Evolutionary conservation across 1,140 invertebrate species (phyloP).

Genomic region (Sesamia nonagrioides): DNA sequence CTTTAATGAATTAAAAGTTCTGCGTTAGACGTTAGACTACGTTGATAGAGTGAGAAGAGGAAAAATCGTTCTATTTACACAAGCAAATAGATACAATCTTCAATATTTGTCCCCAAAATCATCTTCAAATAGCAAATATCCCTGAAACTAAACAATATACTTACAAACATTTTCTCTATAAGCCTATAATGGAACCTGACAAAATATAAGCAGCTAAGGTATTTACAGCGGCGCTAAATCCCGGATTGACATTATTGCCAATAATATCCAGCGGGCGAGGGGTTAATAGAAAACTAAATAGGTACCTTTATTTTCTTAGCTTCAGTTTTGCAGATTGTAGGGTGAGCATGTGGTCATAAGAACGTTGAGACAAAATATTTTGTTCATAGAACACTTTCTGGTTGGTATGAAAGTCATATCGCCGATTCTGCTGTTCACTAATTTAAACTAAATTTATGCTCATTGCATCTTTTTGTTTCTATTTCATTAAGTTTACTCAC

Average conservation of each 20-base stretch:
- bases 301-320: conserved; percentile 64
- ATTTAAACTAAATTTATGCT: no score
- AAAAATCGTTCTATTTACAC: no score
- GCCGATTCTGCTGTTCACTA: no score
- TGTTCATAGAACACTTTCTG: background rate
- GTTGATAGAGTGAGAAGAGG: no score
- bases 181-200: conserved; percentile 20
- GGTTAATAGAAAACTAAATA: conserved; percentile 69
- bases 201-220: conserved; percentile 30
- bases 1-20: no score
- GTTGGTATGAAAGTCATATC: no score
- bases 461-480: no score
- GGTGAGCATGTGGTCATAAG: conserved; percentile 39
- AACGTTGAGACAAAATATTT: background rate
- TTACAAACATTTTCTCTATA: background rate
- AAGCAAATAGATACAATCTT: no score
- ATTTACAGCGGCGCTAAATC: conserved; percentile 50
- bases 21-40: no score
- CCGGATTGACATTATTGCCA: conserved; percentile 61
- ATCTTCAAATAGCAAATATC: background rate
- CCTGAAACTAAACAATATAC: background rate
- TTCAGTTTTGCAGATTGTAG: conserved; percentile 54
- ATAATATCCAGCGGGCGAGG: conserved; percentile 51
- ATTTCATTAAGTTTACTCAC: no score
- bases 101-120: background rate